phyloP scores from a whole-genome alignment of 2,113 vertebrate species.

The Rousettus leschenaultii region DNA sequence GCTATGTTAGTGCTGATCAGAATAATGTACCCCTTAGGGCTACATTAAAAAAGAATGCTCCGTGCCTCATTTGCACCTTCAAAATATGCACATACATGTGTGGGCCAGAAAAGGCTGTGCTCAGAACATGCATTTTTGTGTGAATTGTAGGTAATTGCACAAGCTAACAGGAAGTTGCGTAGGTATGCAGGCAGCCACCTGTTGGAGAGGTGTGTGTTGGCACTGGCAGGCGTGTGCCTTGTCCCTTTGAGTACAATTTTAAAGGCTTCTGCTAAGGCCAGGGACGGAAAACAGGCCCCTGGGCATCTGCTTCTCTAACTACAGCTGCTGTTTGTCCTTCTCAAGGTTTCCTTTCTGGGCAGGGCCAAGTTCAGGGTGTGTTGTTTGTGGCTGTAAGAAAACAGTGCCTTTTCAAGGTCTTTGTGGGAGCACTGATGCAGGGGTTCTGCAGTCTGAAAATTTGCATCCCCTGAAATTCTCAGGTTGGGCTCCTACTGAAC shows the following conservation, averaged over 20 bases:
- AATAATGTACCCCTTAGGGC: constrained; percentile 79
- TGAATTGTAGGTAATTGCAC: constrained; percentile 72
- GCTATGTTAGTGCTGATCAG: constrained; percentile 66
- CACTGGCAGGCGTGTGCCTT: constrained; percentile 36
- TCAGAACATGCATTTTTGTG: constrained; percentile 73
- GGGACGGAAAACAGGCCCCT: constrained; percentile 37
- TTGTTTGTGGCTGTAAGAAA: neutral
- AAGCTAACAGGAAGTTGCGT: constrained; percentile 70
- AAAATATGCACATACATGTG: constrained; percentile 78
- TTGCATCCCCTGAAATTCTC: neutral
- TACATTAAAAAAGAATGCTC: constrained; percentile 73
- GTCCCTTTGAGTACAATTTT: neutral
- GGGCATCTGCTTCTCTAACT: constrained; percentile 32
- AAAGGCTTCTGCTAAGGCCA: constrained; percentile 29
- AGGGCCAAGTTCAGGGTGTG: neutral
- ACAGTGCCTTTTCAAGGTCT: neutral
- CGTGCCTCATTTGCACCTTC: constrained; percentile 72
- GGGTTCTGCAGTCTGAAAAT: neutral
- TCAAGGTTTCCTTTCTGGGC: constrained; percentile 60
- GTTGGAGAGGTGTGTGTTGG: constrained; percentile 31
- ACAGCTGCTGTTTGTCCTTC: constrained; percentile 54
- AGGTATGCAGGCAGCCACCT: constrained; percentile 25
- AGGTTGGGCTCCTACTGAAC: neutral
- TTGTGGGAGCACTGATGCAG: neutral
- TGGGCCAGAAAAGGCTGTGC: constrained; percentile 59